phyloP scores from a whole-genome alignment of 2,113 vertebrate genomes.

The Macaca mulatta region DNA sequence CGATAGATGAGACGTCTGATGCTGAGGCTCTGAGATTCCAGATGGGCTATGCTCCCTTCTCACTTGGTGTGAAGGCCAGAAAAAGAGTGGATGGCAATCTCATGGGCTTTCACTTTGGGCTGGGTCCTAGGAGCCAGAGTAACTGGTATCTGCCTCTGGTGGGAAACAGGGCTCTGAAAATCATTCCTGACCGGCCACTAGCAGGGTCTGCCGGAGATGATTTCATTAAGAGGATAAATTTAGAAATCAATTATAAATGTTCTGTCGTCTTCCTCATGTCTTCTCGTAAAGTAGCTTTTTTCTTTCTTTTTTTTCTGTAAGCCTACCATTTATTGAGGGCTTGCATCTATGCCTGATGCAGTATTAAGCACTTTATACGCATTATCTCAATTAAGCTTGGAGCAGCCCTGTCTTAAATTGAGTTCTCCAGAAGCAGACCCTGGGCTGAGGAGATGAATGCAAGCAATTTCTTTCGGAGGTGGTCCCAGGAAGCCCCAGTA shows the following conservation, averaged over 20 bases:
- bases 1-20: no score
- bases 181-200: not conserved
- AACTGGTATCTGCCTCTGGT: not conserved
- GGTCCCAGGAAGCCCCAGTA: not conserved
- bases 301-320: not conserved
- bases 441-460: not conserved
- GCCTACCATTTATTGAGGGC: conserved; percentile 12
- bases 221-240: conserved; percentile 57
- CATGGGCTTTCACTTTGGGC: not conserved
- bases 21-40: not conserved
- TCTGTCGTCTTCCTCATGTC: conserved; percentile 3
- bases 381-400: conserved; percentile 2
- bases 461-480: not conserved
- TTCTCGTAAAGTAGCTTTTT: conserved; percentile 41
- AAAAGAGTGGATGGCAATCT: not conserved
- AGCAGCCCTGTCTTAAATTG: not conserved
- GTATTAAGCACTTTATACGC: conserved; percentile 36
- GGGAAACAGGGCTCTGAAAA: not conserved
- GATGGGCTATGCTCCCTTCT: not conserved
- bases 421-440: not conserved
- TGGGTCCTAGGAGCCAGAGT: not conserved
- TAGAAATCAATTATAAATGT: conserved; percentile 54
- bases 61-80: not conserved
- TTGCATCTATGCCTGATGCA: not conserved
- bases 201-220: not conserved